Percentiles rank a stretch among this genome's conserved stretches.
Evolutionary conservation across 2,888 invertebrate genomes (phyloP).

Genomic region (Conomelus anceps): DNA sequence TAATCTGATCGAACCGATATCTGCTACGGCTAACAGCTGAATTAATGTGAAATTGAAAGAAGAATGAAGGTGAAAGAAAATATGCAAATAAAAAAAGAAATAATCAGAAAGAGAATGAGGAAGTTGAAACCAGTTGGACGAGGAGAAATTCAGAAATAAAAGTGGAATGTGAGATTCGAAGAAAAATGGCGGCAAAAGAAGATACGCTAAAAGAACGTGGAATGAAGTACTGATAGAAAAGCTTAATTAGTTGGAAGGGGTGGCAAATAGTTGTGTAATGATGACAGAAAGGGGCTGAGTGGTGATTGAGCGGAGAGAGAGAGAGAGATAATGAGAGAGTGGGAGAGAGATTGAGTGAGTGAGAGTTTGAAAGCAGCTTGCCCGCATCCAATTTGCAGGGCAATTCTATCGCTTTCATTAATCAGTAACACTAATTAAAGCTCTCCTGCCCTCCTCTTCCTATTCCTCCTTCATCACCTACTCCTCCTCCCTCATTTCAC

Average conservation of each 20-base stretch:
- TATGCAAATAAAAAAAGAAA: no score
- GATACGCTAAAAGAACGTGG: background rate
- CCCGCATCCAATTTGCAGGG: conserved; percentile 20
- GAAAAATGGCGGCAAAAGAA: no score
- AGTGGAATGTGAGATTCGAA: no score
- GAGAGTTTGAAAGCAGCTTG: background rate
- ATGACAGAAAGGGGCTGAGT: background rate
- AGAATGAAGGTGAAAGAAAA: no score
- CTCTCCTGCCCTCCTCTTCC: background rate
- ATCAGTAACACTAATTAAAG: conserved; percentile 21
- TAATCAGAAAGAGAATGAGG: no score
- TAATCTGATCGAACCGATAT: no score
- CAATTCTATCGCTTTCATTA: conserved; percentile 21
- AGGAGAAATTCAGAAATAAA: no score
- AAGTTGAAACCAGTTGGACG: no score
- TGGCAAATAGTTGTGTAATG: background rate
- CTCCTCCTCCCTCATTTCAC: background rate
- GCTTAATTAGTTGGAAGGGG: background rate
- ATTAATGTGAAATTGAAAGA: no score
- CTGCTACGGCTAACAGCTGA: no score
- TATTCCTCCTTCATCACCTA: background rate
- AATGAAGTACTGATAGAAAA: conserved; percentile 1
- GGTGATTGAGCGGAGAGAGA: background rate
- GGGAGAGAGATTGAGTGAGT: background rate
- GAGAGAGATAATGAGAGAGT: background rate